A percentile compares a stretch with the other conserved stretches of the same genome.
Evolutionary conservation across 2,113 vertebrate genomes (phyloP).

Genomic region (Bos indicus): DNA sequence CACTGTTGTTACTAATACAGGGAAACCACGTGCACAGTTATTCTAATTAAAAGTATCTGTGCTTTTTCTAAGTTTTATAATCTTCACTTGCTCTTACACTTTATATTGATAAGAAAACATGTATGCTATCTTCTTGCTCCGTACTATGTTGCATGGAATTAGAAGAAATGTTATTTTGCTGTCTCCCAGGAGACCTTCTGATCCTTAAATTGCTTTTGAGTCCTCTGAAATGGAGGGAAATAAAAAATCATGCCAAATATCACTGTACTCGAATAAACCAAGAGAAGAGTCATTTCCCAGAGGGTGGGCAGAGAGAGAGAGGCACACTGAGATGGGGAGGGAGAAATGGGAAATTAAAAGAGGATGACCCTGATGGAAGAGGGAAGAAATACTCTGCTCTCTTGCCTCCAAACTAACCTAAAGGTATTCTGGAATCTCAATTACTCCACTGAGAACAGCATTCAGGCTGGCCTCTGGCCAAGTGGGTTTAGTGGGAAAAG

Average conservation of each 20-base stretch:
- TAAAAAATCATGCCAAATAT: background rate
- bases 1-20: background rate
- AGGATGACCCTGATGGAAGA: background rate
- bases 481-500: slow-evolving; percentile 60
- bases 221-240: background rate
- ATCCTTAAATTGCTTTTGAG: background rate
- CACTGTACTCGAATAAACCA: background rate
- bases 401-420: background rate
- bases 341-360: background rate
- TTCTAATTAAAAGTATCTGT: background rate
- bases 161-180: background rate
- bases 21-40: too few relatives aligned
- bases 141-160: background rate
- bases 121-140: background rate
- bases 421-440: slow-evolving; percentile 32
- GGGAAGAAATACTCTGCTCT: background rate
- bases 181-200: background rate
- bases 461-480: slow-evolving; percentile 43
- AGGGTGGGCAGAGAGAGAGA: background rate
- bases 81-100: background rate
- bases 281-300: background rate
- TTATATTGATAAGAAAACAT: background rate
- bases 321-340: background rate
- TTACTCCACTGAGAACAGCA: background rate
- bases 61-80: background rate